Conservation (phyloP, 1,140 invertebrate species). For the Wasmannia auropunctata region DNA sequence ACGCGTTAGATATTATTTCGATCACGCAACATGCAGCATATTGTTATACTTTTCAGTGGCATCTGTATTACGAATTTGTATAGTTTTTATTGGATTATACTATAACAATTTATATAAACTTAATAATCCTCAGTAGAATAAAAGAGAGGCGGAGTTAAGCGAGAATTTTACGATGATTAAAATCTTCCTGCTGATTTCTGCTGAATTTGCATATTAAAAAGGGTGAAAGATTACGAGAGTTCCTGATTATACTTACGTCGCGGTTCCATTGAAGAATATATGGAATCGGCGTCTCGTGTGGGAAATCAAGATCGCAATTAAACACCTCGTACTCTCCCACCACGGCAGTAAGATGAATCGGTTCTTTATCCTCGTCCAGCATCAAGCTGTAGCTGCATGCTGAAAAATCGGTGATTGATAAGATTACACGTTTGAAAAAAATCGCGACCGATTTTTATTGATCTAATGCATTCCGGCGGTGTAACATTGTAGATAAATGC, state of each 20-base stretch:
- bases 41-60: not conserved
- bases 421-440: not conserved
- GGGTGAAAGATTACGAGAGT: not conserved
- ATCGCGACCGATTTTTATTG: not conserved
- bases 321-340: constrained; percentile 95
- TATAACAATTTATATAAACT: not conserved
- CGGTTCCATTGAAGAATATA: constrained; percentile 97
- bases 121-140: too few species aligned
- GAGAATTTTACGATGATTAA: not conserved
- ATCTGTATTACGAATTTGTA: not conserved
- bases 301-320: constrained; percentile 96
- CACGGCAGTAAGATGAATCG: constrained; percentile 90
- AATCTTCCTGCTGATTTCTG: not conserved
- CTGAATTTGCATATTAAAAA: too few species aligned
- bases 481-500: constrained; percentile 7
- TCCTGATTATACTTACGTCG: constrained; percentile 88
- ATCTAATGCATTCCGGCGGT: not conserved
- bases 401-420: constrained; percentile 61
- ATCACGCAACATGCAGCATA: not conserved
- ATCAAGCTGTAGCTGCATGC: constrained; percentile 81
- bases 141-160: not conserved
- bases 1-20: not conserved
- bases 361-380: constrained; percentile 87
- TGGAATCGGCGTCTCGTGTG: constrained; percentile 93
- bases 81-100: not conserved